Conservation (phyloP, 2,113 vertebrate genomes). For the Psilopsiagon aurifrons region DNA sequence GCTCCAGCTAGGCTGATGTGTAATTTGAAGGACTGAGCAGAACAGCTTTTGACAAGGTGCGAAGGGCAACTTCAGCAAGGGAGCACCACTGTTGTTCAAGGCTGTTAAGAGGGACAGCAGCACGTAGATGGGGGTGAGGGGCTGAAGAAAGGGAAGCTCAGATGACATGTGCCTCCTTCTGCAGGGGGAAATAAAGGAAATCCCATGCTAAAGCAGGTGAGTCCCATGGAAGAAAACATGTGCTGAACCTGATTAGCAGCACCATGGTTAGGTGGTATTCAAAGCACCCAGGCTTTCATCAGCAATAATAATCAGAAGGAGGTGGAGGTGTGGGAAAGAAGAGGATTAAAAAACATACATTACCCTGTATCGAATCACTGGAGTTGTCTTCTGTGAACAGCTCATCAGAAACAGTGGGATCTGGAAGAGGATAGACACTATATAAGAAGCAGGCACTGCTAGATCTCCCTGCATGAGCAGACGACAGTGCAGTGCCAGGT, state of each 20-base stretch:
- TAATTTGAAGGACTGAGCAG: neutral
- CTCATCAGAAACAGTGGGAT: conserved; percentile 55
- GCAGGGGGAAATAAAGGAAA: neutral
- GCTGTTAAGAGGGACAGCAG: neutral
- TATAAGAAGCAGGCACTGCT: conserved; percentile 30
- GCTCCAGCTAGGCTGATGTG: neutral
- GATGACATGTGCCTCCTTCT: neutral
- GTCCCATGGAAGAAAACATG: neutral
- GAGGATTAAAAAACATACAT: neutral
- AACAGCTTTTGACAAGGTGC: neutral
- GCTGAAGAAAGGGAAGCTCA: neutral
- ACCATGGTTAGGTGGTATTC: neutral
- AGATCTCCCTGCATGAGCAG: neutral
- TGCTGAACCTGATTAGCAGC: neutral
- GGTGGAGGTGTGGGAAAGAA: conserved; percentile 1
- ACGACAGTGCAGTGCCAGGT: neutral
- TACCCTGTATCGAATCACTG: conserved; percentile 89
- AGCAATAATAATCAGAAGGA: neutral
- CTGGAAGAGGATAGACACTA: conserved; percentile 46
- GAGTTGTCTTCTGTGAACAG: conserved; percentile 69
- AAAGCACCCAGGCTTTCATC: neutral
- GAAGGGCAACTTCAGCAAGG: neutral
- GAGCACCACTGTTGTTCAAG: neutral
- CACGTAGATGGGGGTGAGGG: fast-evolving
- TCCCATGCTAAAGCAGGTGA: neutral